Conservation (phyloP, 1,140 invertebrate genomes). For the Bombus superbus region DNA sequence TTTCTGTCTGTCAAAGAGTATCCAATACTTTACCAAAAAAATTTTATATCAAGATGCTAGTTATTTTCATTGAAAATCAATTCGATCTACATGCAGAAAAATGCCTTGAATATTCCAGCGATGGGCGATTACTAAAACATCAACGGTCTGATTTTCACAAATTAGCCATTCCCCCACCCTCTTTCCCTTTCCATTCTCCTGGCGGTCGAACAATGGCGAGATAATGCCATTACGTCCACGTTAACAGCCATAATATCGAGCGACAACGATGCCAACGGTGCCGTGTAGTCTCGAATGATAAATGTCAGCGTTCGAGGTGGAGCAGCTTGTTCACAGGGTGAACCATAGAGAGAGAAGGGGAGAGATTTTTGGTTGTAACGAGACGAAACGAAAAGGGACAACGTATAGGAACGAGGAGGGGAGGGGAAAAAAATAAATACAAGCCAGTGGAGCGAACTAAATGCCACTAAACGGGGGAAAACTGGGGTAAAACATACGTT, state of each 20-base stretch:
- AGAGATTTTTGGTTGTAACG: not conserved
- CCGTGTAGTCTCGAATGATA: conserved; percentile 70
- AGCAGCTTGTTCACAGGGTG: conserved; percentile 40
- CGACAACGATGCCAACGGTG: conserved; percentile 66
- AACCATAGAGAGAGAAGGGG: conserved; percentile 43
- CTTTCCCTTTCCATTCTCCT: conserved; percentile 28
- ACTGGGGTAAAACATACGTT: conserved; percentile 80
- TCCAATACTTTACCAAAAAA: not conserved
- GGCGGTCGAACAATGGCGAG: conserved; percentile 67
- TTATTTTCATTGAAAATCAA: not conserved
- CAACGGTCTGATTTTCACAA: conserved; percentile 59
- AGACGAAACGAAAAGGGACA: conserved; percentile 16
- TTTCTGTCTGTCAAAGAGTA: not conserved
- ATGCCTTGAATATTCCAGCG: not conserved
- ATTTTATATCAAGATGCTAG: not conserved
- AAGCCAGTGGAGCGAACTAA: conserved; percentile 77
- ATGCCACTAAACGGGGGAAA: conserved; percentile 78
- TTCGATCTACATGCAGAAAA: not conserved
- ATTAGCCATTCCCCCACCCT: conserved; percentile 50
- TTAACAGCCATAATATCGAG: conserved; percentile 74
- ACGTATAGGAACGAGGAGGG: not conserved
- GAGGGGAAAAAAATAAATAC: conserved; percentile 71
- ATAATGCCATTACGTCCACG: conserved; percentile 74
- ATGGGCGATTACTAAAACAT: conserved; percentile 28
- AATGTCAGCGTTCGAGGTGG: conserved; percentile 72